Percentiles rank a stretch among this genome's conserved stretches.
Conservation (phyloP, 2,888 invertebrate genomes). For the Lochmaea capreae region DNA sequence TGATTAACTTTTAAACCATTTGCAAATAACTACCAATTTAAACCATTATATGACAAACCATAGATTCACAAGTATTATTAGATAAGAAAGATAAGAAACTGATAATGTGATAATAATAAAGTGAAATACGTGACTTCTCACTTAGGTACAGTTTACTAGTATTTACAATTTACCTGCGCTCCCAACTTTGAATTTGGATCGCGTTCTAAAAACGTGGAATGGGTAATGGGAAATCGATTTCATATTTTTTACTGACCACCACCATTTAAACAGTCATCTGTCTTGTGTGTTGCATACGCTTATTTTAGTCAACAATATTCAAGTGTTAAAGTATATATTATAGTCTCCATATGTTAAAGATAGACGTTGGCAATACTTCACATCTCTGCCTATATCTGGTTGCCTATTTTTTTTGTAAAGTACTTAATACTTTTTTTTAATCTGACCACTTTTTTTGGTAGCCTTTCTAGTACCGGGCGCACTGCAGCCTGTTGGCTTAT, state of each 20-base stretch:
- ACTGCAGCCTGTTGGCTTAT: too few relatives aligned
- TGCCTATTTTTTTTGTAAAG: too few relatives aligned
- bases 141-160: neutral
- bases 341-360: too few relatives aligned
- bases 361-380: neutral
- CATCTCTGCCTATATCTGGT: neutral
- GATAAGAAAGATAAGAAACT: conserved; percentile 26
- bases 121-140: conserved; percentile 11
- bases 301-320: neutral
- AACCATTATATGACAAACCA: conserved; percentile 6
- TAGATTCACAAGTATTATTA: neutral
- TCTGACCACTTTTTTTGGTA: too few relatives aligned
- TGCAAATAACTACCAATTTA: conserved; percentile 14
- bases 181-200: conserved; percentile 39
- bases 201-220: conserved; percentile 26
- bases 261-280: conserved; percentile 29
- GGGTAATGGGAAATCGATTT: conserved; percentile 23
- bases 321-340: too few relatives aligned
- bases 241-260: conserved; percentile 22
- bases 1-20: conserved; percentile 16
- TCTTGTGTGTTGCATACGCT: conserved; percentile 32
- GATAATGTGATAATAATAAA: conserved; percentile 20
- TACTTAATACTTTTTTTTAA: too few relatives aligned
- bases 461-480: too few relatives aligned
- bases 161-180: conserved; percentile 37